phyloP scores from a whole-genome alignment of 2,113 vertebrate genomes.

The Pachyramphus minor region DNA sequence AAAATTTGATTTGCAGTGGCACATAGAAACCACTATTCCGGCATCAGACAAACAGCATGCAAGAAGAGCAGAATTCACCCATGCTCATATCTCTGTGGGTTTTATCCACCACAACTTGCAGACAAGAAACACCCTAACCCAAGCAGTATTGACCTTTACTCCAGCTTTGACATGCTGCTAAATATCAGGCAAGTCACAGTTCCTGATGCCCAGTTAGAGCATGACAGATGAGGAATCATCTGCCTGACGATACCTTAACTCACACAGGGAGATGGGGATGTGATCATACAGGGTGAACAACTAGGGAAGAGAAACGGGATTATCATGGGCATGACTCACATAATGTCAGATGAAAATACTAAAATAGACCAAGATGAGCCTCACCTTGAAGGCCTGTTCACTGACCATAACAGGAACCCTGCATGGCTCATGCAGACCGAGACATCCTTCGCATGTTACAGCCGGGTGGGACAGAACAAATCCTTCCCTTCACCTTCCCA shows the following conservation, averaged over 20 bases:
- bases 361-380: neutral
- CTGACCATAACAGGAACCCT: neutral
- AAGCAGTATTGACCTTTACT: neutral
- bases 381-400: neutral
- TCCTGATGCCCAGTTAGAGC: neutral
- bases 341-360: neutral
- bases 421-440: neutral
- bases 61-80: neutral
- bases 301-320: neutral
- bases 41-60: neutral
- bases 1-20: neutral
- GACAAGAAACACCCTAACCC: neutral
- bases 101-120: neutral
- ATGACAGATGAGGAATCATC: neutral
- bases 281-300: neutral
- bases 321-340: neutral
- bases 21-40: neutral
- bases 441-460: neutral
- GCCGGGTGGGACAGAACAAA: neutral
- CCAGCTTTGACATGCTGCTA: neutral
- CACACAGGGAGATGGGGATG: neutral
- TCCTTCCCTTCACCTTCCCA: neutral
- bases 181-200: neutral
- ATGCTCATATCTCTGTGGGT: neutral
- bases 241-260: neutral